Base-by-base conservation (phyloP, 1,140 invertebrate genomes). In the Riptortus pedestris region DNA sequence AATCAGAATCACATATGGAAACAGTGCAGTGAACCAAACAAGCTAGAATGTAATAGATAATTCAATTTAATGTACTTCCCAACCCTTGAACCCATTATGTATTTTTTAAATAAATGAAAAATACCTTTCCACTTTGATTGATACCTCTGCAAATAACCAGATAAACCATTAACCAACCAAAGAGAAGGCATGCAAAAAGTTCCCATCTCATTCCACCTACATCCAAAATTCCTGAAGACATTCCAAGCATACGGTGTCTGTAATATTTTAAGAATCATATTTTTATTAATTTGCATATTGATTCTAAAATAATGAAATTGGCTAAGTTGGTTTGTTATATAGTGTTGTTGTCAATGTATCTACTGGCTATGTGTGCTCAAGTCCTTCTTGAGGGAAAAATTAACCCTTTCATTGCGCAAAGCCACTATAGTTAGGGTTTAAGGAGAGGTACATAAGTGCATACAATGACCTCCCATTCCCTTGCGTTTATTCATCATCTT, bases 101-200 rank as follows among this genome's bases (percentile, higher is more conserved):
- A 43, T 43, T 43, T 43, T 11, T 43, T 57, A 38, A 59, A 31
- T 59, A 29, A 20, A 57, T 29, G 16, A 22, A 1, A n/a, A 24
- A 9, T 73, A 86, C 85, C 76, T 88, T 88, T 73, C 86, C 86
- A 72, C 84, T 86, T 73, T 83, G 81, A 73, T 87, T 84, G 64
- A 88, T 79, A 62, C 86, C 86, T 72, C 84, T 78, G 76, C 86
- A 72, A 75, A 88, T 76, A 71, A 86, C 79, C 73, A 81, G 70
- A 79, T 88, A 79, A 58, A 90, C 81, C 57, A 87, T 70, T 48
- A 86, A 72, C 87, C 87, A 90, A 29, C 85, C 84, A 26, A 86
- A 68, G 28, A 82, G 71, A 22, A 90, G 76, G 67, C 82, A 83
- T 18, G 81, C 77, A 43, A 85, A 77, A 12, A 90, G 74, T 70